Conservation (phyloP, 2,113 vertebrate species). For the Datnioides undecimradiatus region DNA sequence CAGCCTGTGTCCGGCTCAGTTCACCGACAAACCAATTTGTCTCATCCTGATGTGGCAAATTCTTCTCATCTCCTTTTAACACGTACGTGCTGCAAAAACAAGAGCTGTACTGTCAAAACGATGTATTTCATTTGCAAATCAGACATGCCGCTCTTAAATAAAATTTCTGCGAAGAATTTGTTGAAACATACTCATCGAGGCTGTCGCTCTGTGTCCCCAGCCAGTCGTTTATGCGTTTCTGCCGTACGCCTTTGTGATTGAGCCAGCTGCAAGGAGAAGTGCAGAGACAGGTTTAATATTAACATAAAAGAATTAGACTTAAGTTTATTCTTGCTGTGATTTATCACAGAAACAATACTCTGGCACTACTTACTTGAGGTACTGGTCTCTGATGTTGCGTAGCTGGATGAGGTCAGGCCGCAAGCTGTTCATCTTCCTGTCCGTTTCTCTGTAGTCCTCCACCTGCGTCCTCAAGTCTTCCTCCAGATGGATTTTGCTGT, state of each 20-base stretch:
- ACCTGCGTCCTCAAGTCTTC: constrained; percentile 95
- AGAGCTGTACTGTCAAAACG: not conserved
- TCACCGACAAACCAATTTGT: constrained; percentile 98
- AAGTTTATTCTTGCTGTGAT: not conserved
- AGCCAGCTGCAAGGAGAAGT: constrained; percentile 88
- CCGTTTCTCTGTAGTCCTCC: constrained; percentile 95
- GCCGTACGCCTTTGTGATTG: constrained; percentile 95
- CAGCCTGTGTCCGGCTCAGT: constrained; percentile 92
- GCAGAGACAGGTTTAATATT: not conserved
- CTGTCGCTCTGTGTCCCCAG: constrained; percentile 93
- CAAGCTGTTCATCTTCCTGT: constrained; percentile 97
- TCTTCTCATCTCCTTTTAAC: constrained; percentile 92
- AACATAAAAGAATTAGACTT: not conserved
- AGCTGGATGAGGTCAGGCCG: constrained; percentile 96
- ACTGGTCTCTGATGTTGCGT: constrained; percentile 95
- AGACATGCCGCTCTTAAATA: not conserved
- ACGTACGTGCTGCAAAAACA: constrained; percentile 86
- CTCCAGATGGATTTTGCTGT: constrained; percentile 94
- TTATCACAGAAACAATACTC: not conserved
- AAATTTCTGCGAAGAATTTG: not conserved
- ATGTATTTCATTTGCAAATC: not conserved
- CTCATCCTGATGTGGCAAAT: constrained; percentile 93
- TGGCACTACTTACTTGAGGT: constrained; percentile 90
- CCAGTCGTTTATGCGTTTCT: constrained; percentile 95
- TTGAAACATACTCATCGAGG: constrained; percentile 91